Base-by-base conservation (phyloP, 1,140 invertebrate genomes). In the Bilobella aurantiaca region DNA sequence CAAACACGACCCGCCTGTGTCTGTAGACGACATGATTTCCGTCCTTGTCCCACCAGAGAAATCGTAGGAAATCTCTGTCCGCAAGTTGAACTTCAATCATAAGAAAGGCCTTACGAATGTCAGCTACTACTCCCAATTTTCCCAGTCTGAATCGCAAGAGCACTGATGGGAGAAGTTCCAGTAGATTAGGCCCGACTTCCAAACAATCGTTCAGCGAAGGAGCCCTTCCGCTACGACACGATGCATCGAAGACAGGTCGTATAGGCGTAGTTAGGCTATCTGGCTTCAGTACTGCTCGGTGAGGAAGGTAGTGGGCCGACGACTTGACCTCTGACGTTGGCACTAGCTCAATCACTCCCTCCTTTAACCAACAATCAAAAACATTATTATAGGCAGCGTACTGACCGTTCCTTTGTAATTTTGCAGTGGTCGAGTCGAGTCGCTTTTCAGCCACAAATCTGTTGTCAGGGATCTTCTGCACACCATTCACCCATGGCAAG, bases 191-290 rank as follows among this genome's bases (percentile, higher is more conserved):
- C 27, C 75, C 76, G 28, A 73, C 75, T 58, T 76, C 74, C 3
- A 76, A 59, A 65, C 73, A 77, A 27, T 76, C 56, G 68, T 78
- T 78, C 18, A 77, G 68, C 0, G 75, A 76, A n/a, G 73, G 69
- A 25, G 3, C 46, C 16, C 62, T 47, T 66, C 72, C 61, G 74
- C 56, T 0, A 73, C 62, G 64, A 74, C 65, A 73, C 18, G 62
- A 63, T 29, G 62, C 62, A 31, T 63, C 62, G 27, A 63, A 63
- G 12, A 74, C 64, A 16, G 58, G 47, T 34, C 69, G 42, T 37
- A 78, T 58, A 21, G 53, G 64, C 18, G 74, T 76, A 12, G 73
- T 71, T 8, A 80, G 32, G 59, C 42, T 1, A 34, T 63, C 37
- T 2, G 25, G 59, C 27, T 63, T 63, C 3, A 63, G 12, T 2